A percentile compares a stretch with the other conserved stretches of the same genome.
Evolutionary conservation across 2,888 invertebrate species (phyloP).

Genomic region (Notodonta dromedarius): DNA sequence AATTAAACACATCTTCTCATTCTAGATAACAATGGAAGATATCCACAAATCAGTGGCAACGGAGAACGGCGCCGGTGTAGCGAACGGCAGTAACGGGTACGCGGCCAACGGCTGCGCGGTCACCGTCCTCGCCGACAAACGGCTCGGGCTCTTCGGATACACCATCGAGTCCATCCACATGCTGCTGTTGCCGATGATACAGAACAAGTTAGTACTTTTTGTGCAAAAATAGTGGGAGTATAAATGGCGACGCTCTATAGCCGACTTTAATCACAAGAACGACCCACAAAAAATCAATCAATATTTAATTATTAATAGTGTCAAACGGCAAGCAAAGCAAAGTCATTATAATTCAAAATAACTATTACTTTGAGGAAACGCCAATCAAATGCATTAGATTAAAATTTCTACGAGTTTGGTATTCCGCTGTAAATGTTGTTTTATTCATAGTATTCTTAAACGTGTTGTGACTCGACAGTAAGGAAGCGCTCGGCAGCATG

Average conservation of each 20-base stretch:
- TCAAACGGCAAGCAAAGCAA: too few relatives aligned
- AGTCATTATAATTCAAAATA: too few relatives aligned
- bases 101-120: conserved; percentile 62
- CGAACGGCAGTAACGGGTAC: conserved; percentile 46
- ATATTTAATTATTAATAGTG: too few relatives aligned
- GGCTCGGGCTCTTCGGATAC: conserved; percentile 96
- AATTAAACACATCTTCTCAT: conserved; percentile 8
- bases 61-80: conserved; percentile 52
- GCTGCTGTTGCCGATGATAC: conserved; percentile 97
- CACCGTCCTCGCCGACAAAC: conserved; percentile 89
- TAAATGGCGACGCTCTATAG: too few relatives aligned
- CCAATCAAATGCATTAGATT: too few relatives aligned
- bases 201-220: conserved; percentile 89
- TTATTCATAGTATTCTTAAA: too few relatives aligned
- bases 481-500: conserved; percentile 99
- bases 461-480: conserved; percentile 82
- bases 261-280: too few relatives aligned
- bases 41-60: conserved; percentile 82
- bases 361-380: too few relatives aligned
- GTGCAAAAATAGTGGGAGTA: too few relatives aligned
- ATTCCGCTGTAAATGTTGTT: too few relatives aligned
- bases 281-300: too few relatives aligned
- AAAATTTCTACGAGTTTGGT: too few relatives aligned
- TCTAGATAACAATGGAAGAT: conserved; percentile 92
- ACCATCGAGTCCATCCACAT: conserved; percentile 97